Evolutionary conservation across 2,113 vertebrate genomes (phyloP).

Genomic region (Charina bottae): DNA sequence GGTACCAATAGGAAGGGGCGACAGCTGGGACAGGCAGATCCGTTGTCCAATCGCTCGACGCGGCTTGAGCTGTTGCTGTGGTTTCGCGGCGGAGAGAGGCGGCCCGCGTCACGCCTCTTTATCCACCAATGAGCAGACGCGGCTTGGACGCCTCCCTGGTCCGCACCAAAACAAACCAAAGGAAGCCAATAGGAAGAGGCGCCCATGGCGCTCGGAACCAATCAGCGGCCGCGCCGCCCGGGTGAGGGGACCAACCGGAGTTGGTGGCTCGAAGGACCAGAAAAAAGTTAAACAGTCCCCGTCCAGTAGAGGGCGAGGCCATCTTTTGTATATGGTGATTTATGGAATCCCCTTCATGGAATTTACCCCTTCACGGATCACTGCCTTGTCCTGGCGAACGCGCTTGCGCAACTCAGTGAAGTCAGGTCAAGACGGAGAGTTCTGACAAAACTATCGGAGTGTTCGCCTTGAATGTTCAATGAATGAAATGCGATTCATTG

Average conservation of each 20-base stretch:
- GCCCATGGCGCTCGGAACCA: background rate
- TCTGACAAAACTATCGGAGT: too few relatives aligned
- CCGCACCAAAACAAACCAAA: background rate
- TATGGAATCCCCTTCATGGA: too few relatives aligned
- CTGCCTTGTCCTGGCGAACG: too few relatives aligned
- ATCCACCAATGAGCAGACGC: background rate
- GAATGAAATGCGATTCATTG: background rate
- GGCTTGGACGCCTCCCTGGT: rapidly evolving
- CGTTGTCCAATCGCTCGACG: rapidly evolving
- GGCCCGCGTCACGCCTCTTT: background rate
- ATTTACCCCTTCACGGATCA: too few relatives aligned
- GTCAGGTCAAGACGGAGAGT: too few relatives aligned
- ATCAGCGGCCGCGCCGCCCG: background rate
- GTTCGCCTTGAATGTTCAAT: background rate
- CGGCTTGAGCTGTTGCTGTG: background rate
- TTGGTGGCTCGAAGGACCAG: rapidly evolving
- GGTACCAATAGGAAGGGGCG: rapidly evolving
- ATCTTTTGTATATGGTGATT: background rate
- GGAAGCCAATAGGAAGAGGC: background rate
- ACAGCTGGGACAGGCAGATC: rapidly evolving
- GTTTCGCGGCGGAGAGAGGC: background rate
- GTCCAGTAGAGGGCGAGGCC: background rate
- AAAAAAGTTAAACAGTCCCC: too few relatives aligned
- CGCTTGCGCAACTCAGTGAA: too few relatives aligned
- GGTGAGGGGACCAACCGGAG: background rate